Percentiles rank a stretch among this genome's conserved stretches.
phyloP scores from a whole-genome alignment of 2,113 vertebrate genomes.

The Zosterops pallidus region DNA sequence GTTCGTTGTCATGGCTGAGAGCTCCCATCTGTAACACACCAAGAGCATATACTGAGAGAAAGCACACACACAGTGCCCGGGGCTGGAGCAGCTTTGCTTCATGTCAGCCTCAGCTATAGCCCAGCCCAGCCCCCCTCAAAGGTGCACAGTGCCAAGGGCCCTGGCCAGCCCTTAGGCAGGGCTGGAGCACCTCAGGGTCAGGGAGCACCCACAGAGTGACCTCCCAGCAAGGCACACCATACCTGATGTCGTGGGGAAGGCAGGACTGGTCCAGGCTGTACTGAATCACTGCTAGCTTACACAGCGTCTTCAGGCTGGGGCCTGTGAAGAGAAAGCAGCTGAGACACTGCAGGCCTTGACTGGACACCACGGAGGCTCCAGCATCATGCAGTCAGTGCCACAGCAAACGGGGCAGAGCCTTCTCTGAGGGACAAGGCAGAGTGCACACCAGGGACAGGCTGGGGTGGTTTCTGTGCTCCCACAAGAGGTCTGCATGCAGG shows the following conservation, averaged over 20 bases:
- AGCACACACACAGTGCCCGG: background rate
- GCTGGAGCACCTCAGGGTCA: background rate
- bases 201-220: background rate
- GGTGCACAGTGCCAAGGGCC: background rate
- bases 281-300: constrained; percentile 97
- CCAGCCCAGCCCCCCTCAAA: background rate
- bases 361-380: background rate
- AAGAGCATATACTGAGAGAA: background rate
- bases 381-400: background rate
- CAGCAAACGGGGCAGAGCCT: background rate
- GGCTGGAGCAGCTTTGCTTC: background rate
- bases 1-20: constrained; percentile 99
- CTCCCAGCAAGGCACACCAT: background rate
- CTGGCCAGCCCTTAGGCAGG: background rate
- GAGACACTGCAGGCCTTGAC: background rate
- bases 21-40: constrained; percentile 90
- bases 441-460: background rate
- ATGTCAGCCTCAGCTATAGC: background rate
- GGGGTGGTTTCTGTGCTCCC: background rate
- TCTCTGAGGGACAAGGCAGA: background rate
- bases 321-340: constrained; percentile 72
- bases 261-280: constrained; percentile 96
- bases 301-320: constrained; percentile 97
- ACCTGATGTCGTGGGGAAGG: constrained; percentile 98
- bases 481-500: background rate